Evolutionary conservation across 2,113 vertebrate genomes (phyloP), one percentile per base, ranked within the genome.

Genomic region (Cynocephalus volans): DNA sequence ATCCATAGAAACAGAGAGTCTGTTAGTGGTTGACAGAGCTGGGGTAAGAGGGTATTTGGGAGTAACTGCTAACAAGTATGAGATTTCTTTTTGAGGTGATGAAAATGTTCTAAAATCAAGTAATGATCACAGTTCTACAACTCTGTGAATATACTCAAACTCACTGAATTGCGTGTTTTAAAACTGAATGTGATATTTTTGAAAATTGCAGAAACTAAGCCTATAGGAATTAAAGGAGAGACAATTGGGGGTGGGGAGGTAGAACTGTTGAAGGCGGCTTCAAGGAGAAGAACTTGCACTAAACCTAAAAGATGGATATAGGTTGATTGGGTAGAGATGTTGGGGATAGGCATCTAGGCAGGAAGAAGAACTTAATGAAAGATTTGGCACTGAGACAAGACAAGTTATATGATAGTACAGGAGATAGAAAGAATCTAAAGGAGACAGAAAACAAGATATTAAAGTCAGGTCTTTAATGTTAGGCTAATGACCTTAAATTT

Each of bases 211-310:
- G 62, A 88, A 79, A 70, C n/a, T 36, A 77, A 88, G 45, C 54
- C 54, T 84, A 69, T 36, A 87, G 76, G 50, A 88, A 87, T 60
- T 94, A n/a, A 94, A 76, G 62, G 83, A 70, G 73, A 95, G 56
- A 80, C 36, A 92, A 95, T 75, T 50, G 17, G 15, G 64, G 4
- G 17, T 14, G 41, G 12, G 52, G 21, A 21, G 26, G 31, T 11
- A 81, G 33, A 75, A 87, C 13, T 69, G 52, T 28, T 65, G 21
- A 8, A 81, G 81, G 79, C n/a, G n/a, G 15, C 50, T 69, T 96
- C 67, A 67, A 33, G 41, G 60, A 87, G 60, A 84, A 69, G 60
- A 26, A 75, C 75, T 90, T 88, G 11, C 14, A 86, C 31, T 94
- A 90, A 94, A 52, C 12, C 26, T 81, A 67, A 82, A 91, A 60